Percentiles rank a stretch among this genome's conserved stretches.
Conservation (phyloP, 2,797 vertebrate species). For the Parambassis ranga region DNA sequence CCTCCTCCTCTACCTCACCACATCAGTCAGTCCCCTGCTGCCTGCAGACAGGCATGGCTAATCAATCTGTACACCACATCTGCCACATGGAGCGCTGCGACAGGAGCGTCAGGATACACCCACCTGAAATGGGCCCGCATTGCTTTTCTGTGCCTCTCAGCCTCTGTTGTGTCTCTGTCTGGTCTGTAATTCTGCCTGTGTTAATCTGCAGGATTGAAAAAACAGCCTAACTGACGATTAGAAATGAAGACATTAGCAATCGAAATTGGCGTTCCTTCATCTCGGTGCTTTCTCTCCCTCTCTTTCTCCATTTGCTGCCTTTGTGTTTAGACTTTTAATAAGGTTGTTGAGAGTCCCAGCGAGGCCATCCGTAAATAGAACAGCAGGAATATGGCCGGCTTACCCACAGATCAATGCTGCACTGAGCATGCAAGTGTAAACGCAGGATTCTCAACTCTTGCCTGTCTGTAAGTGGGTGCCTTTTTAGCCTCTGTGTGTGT, state of each 20-base stretch:
- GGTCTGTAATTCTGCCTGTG: background rate
- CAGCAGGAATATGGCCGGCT: conserved; percentile 58
- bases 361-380: conserved; percentile 71
- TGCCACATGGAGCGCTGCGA: conserved; percentile 4
- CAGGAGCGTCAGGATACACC: background rate
- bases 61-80: conserved; percentile 56
- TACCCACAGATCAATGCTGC: conserved; percentile 69
- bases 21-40: conserved; percentile 33
- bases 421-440: background rate
- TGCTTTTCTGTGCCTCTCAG: background rate
- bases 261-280: conserved; percentile 23
- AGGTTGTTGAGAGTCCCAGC: conserved; percentile 65
- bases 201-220: background rate
- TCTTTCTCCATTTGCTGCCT: conserved; percentile 9
- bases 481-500: background rate
- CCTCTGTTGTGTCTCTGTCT: background rate
- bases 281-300: background rate
- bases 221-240: background rate
- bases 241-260: conserved; percentile 14
- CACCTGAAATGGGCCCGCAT: background rate
- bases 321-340: conserved; percentile 70
- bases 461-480: background rate
- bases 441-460: background rate
- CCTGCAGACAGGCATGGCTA: conserved; percentile 42
- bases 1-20: background rate